Conservation (phyloP, 1,140 invertebrate species). For the Anthonomus grandis region DNA sequence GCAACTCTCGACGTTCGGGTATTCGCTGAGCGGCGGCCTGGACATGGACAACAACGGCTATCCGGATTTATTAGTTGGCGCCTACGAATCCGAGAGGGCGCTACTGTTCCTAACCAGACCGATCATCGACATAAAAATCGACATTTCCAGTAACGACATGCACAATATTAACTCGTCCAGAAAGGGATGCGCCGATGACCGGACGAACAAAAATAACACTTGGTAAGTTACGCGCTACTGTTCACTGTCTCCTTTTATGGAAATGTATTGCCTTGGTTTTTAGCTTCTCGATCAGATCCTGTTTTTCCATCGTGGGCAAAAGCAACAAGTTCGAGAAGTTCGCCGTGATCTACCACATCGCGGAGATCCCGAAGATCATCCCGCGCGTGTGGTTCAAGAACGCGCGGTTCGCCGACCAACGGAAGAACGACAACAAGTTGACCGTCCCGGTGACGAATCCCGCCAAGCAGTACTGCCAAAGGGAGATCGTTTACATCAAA, state of each 20-base stretch:
- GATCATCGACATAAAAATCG: slow-evolving; percentile 80
- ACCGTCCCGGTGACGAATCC: slow-evolving; percentile 20
- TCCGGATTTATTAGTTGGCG: slow-evolving; percentile 86
- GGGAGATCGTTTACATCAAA: slow-evolving; percentile 77
- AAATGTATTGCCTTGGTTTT: slow-evolving; percentile 31
- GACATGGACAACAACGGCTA: slow-evolving; percentile 92
- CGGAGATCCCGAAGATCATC: slow-evolving; percentile 44
- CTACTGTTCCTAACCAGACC: slow-evolving; percentile 74
- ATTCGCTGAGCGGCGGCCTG: slow-evolving; percentile 82
- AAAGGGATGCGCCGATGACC: slow-evolving; percentile 66
- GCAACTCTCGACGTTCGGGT: slow-evolving; percentile 76
- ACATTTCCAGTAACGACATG: slow-evolving; percentile 55
- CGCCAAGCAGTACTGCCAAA: slow-evolving; percentile 57
- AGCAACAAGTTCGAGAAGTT: slow-evolving; percentile 19
- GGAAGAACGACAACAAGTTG: slow-evolving; percentile 10
- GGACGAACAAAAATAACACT: slow-evolving; percentile 60
- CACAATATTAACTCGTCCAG: slow-evolving; percentile 78
- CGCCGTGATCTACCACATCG: slow-evolving; percentile 33
- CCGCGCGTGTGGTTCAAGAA: slow-evolving; percentile 74
- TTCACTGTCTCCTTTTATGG: not conserved
- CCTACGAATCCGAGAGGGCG: slow-evolving; percentile 76
- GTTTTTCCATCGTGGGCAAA: slow-evolving; percentile 67
- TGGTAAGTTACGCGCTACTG: slow-evolving; percentile 64
- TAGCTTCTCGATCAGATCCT: slow-evolving; percentile 83
- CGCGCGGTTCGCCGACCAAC: slow-evolving; percentile 31